These are phyloP conservation scores for Acleris literana DNA, from an alignment of 2,888 invertebrate genomes.

Conservation along the genomic window DNA sequence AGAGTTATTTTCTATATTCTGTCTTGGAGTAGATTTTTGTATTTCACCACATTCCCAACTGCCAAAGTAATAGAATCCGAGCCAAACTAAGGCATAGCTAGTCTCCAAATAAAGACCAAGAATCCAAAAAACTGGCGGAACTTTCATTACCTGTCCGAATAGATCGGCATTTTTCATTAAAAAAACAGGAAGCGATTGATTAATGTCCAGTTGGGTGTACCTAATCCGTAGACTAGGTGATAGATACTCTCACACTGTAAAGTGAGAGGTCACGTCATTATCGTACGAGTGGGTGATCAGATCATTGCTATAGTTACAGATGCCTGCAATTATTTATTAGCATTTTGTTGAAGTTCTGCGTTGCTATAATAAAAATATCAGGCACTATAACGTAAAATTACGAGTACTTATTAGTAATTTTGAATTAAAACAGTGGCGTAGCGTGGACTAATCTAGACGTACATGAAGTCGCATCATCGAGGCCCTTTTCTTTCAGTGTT, in stretches of 20 bases:
- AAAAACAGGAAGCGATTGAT: constrained; percentile 10
- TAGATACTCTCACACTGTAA: not conserved
- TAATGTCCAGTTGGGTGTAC: not conserved
- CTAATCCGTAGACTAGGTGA: not conserved
- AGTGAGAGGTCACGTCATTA: not conserved
- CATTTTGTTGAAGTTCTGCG: not conserved
- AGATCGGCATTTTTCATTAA: constrained; percentile 11
- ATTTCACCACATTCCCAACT: too few relatives aligned
- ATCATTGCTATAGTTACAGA: not conserved
- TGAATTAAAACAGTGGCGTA: too few relatives aligned
- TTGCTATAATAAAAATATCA: constrained; percentile 13
- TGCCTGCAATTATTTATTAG: constrained; percentile 8
- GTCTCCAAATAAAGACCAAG: not conserved
- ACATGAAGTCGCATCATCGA: too few relatives aligned
- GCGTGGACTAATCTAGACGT: too few relatives aligned
- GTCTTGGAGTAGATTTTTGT: too few relatives aligned
- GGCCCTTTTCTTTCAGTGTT: too few relatives aligned
- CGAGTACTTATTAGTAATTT: too few relatives aligned
- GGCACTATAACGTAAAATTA: too few relatives aligned
- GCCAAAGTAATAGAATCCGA: too few relatives aligned
- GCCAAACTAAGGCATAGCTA: too few relatives aligned
- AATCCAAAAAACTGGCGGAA: constrained; percentile 8
- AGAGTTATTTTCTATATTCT: too few relatives aligned
- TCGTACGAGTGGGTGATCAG: not conserved
- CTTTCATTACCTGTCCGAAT: constrained; percentile 3